Evolutionary conservation across 2,797 vertebrate genomes (phyloP).

Genomic region (Sarcophilus harrisii): DNA sequence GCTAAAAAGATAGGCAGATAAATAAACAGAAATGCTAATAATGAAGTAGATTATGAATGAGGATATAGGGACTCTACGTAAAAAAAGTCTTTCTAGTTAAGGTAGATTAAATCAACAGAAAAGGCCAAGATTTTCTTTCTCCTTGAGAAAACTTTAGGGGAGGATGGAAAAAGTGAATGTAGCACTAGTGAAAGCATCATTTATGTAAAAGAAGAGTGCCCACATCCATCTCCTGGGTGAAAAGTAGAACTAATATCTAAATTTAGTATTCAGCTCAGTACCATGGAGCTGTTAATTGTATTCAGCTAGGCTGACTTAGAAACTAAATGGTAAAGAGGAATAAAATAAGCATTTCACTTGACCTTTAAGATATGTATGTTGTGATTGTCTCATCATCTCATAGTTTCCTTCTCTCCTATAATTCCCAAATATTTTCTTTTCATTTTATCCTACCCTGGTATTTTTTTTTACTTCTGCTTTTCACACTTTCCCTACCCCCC

Average conservation of each 20-base stretch:
- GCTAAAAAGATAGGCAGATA: neutral
- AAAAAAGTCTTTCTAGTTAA: neutral
- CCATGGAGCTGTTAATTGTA: constrained; percentile 70
- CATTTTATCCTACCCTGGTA: neutral
- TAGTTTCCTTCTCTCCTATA: constrained; percentile 30
- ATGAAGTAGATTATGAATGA: neutral
- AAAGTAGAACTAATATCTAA: constrained; percentile 70
- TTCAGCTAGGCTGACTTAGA: constrained; percentile 72
- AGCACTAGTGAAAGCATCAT: constrained; percentile 47
- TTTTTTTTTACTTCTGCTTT: neutral
- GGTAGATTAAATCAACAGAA: neutral
- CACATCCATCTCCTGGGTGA: constrained; percentile 64
- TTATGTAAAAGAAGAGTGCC: constrained; percentile 61
- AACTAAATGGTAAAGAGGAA: constrained; percentile 66
- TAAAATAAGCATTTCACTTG: constrained; percentile 80
- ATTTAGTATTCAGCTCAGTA: constrained; percentile 78
- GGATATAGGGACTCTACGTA: neutral
- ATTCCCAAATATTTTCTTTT: constrained; percentile 35
- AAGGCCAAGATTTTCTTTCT: constrained; percentile 22
- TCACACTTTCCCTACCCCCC: neutral
- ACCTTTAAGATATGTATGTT: constrained; percentile 75
- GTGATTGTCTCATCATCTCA: constrained; percentile 66
- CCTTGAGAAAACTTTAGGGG: neutral
- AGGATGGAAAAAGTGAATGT: constrained; percentile 17
- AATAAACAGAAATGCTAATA: neutral